phyloP scores from a whole-genome alignment of 2,888 invertebrate species.

The Athrips mouffetella region DNA sequence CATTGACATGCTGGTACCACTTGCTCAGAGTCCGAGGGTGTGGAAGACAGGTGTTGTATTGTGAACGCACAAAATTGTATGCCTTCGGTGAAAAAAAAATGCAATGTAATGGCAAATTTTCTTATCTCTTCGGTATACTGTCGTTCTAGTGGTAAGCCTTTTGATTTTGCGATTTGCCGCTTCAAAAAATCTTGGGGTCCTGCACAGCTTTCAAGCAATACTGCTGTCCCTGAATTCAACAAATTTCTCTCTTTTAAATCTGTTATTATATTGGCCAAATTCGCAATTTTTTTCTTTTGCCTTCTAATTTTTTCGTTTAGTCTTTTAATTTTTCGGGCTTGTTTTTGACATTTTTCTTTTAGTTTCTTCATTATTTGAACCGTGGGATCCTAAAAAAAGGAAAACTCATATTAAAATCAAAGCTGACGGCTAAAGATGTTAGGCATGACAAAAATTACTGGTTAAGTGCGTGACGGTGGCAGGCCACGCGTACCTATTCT shows the following conservation, averaged over 20 bases:
- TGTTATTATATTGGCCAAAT: background rate
- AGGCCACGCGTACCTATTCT: no score
- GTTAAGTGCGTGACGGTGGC: no score
- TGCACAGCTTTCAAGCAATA: background rate
- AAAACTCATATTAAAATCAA: no score
- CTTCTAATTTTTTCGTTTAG: background rate
- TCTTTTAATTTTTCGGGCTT: background rate
- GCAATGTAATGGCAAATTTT: conserved; percentile 2
- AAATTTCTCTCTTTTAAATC: background rate
- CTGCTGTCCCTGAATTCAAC: background rate
- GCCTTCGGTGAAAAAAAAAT: conserved; percentile 8
- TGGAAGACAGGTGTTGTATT: conserved; percentile 13
- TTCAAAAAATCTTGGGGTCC: background rate
- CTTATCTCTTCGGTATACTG: background rate
- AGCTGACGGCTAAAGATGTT: no score
- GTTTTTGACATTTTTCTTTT: background rate
- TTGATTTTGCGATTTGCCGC: background rate
- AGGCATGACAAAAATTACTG: no score
- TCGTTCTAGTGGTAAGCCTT: background rate
- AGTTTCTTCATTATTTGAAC: background rate
- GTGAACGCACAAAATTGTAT: conserved; percentile 1
- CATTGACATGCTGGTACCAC: conserved; percentile 17
- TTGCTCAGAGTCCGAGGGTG: conserved; percentile 14
- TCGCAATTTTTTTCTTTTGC: background rate
- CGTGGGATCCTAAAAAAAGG: no score